phyloP scores from a whole-genome alignment of 2,888 invertebrate genomes.

The Pasiphila rectangulata region DNA sequence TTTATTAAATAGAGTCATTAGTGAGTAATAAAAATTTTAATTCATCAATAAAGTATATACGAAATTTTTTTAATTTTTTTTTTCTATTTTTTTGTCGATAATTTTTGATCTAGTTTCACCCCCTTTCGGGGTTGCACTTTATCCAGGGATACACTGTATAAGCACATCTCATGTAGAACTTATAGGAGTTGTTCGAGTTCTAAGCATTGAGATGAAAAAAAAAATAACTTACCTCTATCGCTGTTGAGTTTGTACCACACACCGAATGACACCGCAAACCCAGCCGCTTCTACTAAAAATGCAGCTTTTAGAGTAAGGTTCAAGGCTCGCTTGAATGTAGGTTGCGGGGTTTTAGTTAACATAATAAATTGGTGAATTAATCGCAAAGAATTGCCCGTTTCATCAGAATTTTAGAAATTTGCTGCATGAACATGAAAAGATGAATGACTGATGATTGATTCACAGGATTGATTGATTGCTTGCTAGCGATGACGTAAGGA shows the following conservation, averaged over 20 bases:
- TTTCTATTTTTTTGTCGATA: no score
- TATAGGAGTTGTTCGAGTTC: background rate
- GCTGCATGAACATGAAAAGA: constrained; percentile 4
- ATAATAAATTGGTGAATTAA: constrained; percentile 66
- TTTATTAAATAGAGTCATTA: no score
- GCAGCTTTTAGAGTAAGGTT: constrained; percentile 78
- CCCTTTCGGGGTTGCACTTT: no score
- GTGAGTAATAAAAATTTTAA: no score
- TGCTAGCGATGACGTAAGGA: background rate
- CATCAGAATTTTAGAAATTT: constrained; percentile 15
- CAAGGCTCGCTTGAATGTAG: constrained; percentile 74
- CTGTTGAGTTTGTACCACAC: constrained; percentile 86
- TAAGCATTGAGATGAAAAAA: constrained; percentile 15
- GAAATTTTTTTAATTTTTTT: no score
- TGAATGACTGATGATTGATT: background rate
- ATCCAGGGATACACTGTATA: no score
- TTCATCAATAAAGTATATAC: no score
- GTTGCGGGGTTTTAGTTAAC: constrained; percentile 84
- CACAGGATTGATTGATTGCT: constrained; percentile 25
- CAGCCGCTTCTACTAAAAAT: constrained; percentile 81
- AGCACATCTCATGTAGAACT: no score
- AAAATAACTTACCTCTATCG: constrained; percentile 82
- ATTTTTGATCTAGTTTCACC: no score
- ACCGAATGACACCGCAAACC: constrained; percentile 82
- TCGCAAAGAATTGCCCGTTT: constrained; percentile 8